Evolutionary conservation across 2,888 invertebrate species (phyloP), one percentile per base, ranked within the genome.

Genomic region (Slavum lentiscoides): DNA sequence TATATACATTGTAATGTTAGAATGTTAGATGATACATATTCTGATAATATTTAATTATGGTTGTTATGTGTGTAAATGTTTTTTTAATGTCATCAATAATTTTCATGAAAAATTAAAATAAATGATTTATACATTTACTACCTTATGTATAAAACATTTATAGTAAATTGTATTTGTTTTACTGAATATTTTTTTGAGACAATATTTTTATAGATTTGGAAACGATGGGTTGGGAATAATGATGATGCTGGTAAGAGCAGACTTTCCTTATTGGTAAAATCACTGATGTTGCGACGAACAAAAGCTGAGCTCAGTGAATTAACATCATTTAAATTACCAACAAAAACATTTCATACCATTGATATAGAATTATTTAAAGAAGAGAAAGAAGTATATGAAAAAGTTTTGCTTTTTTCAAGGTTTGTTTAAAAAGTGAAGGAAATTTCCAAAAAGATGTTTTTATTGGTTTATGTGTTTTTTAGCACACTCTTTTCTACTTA

Each of bases 151-250:
- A 49, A 49, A 49, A 11, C 49, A 43, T 43, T 8, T 49, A 49
- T 49, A 15, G 13, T 49, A 49, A 13, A 11, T 49, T 13, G 11
- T 49, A 49, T 49, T 49, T 49, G 49, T 49, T 49, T 49, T 11
- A 49, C 49, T 49, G 15, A 49, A 15, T 3, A 15, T 11, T 49
- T 13, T 49, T 13, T 49, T 49, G 3, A 43, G 11, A 49, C 8
- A 49, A 11, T 49, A 8, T 11, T 49, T 49, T 49, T 84, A 3
- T 84, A 91, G 88, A 92, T 95, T 83, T 98, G 96, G 96, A 96
- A 95, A 86, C 91, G 92, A 82, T 97, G 96, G 93, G 94, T 98
- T 74, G 94, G 94, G 85, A 93, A 93, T 86, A 95, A 94, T 85
- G 91, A 90, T 83, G 88, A 90, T 58, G 92, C 93, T 66, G 95